These are phyloP conservation scores for Nothocercus nigrocapillus DNA, from an alignment of 2,113 vertebrate species.

Conservation along the genomic window DNA sequence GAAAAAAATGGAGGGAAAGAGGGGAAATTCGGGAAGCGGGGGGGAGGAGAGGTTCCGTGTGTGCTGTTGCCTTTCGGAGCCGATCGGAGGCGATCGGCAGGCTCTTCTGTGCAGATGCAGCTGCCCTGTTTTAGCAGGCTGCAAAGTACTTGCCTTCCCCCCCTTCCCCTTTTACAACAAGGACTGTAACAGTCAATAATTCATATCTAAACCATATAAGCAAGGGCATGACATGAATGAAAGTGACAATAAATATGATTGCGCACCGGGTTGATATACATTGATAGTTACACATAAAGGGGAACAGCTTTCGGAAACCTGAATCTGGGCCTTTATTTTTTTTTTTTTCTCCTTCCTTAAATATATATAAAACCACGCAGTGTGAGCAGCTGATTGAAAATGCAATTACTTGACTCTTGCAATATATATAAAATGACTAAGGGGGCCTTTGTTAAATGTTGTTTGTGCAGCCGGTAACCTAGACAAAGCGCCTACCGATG, in stretches of 20 bases:
- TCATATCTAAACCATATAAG: conserved; percentile 81
- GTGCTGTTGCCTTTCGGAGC: neutral
- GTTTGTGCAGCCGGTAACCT: conserved; percentile 53
- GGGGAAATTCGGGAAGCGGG: neutral
- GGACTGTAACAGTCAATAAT: conserved; percentile 80
- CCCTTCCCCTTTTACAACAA: conserved; percentile 65
- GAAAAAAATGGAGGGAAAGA: neutral
- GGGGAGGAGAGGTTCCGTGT: neutral
- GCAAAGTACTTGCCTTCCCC: conserved; percentile 62
- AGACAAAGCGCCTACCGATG: conserved; percentile 76
- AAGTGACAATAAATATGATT: conserved; percentile 85
- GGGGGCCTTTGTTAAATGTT: conserved; percentile 68
- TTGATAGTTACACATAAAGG: conserved; percentile 77
- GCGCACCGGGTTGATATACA: conserved; percentile 78
- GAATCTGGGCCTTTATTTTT: neutral
- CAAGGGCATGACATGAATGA: conserved; percentile 82
- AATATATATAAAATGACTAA: conserved; percentile 71
- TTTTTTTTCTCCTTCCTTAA: neutral
- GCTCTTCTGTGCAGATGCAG: neutral
- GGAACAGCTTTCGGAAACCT: conserved; percentile 58
- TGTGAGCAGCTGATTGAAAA: conserved; percentile 61
- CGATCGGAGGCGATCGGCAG: neutral
- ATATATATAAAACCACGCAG: conserved; percentile 36
- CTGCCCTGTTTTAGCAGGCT: conserved; percentile 7
- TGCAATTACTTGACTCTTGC: conserved; percentile 70